Conservation (phyloP, 1,140 invertebrate genomes). For the Physella acuta region DNA sequence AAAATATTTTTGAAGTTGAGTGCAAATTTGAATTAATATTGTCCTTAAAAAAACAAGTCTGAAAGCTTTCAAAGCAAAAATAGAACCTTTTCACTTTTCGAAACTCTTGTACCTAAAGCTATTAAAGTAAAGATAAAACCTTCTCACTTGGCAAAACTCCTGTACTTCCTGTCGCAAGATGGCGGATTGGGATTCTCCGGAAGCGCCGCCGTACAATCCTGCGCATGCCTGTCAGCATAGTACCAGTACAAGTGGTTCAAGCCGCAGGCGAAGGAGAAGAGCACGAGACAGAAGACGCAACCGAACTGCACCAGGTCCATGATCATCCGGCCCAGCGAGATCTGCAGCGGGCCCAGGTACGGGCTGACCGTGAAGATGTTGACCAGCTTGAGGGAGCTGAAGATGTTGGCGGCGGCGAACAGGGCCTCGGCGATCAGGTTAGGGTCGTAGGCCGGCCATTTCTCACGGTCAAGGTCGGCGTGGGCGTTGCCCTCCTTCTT, state of each 20-base stretch:
- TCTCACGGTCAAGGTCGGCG: conserved; percentile 75
- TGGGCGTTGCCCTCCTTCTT: conserved; percentile 26
- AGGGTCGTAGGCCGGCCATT: conserved; percentile 91
- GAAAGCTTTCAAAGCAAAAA: no score
- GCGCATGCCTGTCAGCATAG: conserved; percentile 89
- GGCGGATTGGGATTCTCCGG: neutral
- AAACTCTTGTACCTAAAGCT: no score
- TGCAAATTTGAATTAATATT: no score
- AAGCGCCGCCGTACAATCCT: conserved; percentile 68
- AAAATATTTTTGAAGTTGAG: no score
- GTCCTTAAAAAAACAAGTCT: no score
- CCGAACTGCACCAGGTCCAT: conserved; percentile 97
- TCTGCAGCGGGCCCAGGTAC: conserved; percentile 94
- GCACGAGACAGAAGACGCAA: conserved; percentile 89
- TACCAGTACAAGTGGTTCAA: conserved; percentile 94
- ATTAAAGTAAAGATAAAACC: no score
- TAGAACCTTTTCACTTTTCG: no score
- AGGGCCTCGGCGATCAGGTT: conserved; percentile 91
- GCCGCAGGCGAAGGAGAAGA: conserved; percentile 97
- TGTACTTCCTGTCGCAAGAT: conserved; percentile 51
- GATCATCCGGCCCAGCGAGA: conserved; percentile 92
- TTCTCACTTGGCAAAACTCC: conserved; percentile 59
- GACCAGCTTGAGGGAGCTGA: conserved; percentile 94
- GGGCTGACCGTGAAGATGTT: conserved; percentile 99
- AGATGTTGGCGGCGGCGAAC: conserved; percentile 93